These are phyloP conservation scores for Delphinapterus leucas DNA, from an alignment of 2,113 vertebrate species.

Conservation along the genomic window DNA sequence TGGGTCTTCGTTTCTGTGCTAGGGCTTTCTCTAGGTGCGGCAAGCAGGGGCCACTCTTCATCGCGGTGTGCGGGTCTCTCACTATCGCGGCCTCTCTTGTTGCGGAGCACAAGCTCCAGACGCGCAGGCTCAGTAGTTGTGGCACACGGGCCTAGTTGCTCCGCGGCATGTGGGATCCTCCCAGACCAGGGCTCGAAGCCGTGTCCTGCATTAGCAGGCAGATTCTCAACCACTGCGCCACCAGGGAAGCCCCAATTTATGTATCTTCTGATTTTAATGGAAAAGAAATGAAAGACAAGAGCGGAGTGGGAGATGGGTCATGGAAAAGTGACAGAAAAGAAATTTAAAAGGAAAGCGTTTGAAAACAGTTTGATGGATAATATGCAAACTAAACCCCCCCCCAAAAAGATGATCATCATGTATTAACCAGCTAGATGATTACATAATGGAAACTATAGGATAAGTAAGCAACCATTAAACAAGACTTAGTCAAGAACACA, in stretches of 20 bases:
- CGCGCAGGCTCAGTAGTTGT: no score
- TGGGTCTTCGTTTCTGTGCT: no score
- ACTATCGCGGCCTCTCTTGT: no score
- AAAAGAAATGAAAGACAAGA: conserved; percentile 25
- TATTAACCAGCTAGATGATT: neutral
- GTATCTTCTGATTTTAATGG: neutral
- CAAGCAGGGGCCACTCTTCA: no score
- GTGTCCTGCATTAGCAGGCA: no score
- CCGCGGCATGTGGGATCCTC: no score
- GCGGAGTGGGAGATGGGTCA: neutral
- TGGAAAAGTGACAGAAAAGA: neutral
- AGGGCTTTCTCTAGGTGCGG: no score
- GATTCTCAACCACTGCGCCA: no score
- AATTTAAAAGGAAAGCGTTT: neutral
- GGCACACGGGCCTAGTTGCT: no score
- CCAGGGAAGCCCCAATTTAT: neutral
- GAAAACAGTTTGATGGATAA: neutral
- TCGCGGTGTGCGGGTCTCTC: no score
- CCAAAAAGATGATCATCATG: neutral
- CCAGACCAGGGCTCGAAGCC: no score
- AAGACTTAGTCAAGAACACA: neutral
- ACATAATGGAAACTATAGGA: neutral
- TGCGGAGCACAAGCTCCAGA: no score
- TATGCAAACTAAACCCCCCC: neutral
- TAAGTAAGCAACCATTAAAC: neutral